Evolutionary conservation across 2,113 vertebrate species (phyloP), one percentile per base, ranked within the genome.

Genomic region (Herpailurus yagouaroundi): DNA sequence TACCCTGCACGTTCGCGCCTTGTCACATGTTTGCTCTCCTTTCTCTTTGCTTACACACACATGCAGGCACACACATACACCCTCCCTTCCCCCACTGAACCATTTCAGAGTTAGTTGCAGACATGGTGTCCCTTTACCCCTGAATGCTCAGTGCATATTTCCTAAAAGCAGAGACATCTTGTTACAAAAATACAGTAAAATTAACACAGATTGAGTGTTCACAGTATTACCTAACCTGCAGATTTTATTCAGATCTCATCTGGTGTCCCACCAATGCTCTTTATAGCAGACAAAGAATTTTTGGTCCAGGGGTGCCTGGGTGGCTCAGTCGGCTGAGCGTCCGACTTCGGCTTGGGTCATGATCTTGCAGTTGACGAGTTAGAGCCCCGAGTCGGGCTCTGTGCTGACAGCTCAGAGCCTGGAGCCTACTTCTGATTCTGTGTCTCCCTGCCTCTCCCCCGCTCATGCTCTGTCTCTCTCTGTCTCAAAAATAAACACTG

Each of bases 141-240:
- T 93, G 81, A 85, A 31, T 63, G 45, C 52, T 97, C 41, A 50
- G 1, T 93, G 27, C 48, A 2, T 83, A 74, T 80, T 96, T 93
- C 45, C 55, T 94, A 73, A 95, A 96, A 88, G 41, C 38, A 95
- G 74, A 45, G 41, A 36, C 13, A 52, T 55, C 69, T 29, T 90
- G 38, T 73, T 82, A 41, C 7, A 68, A 69, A 93, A 52, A 4
- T 41, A 18, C 4, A 38, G 27, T n/a, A 60, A 63, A 85, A 79
- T 77, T 64, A 66, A 63, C 57, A 84, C 16, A 23, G 14, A 81
- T 48, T 33, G 23, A 13, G 1, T 84, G 9, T 64, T 83, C 31
- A 73, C 8, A 15, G 25, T 63, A 6, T 33, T 66, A 93, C 36
- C 74, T 79, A 36, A 69, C 15, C 60, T 92, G 19, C 31, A 90